Conservation (phyloP, 1,140 invertebrate genomes). For the Himalopsyche phryganea region DNA sequence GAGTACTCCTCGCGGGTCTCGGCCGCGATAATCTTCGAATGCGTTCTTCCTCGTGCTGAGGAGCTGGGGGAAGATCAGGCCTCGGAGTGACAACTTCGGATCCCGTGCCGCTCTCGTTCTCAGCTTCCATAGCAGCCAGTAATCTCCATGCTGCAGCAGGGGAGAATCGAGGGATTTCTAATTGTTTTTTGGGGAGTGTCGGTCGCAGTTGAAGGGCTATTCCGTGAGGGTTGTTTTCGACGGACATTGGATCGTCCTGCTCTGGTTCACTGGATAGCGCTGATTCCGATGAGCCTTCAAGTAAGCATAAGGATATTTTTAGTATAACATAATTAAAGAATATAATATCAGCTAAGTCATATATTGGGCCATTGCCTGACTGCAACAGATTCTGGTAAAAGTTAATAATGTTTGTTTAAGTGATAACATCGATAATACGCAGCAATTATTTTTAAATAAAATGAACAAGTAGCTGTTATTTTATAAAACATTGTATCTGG, state of each 20-base stretch:
- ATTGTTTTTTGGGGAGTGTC: constrained; percentile 71
- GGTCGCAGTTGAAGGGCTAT: constrained; percentile 71
- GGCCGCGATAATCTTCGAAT: constrained; percentile 34
- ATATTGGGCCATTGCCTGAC: too few relatives aligned
- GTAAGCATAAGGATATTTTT: too few relatives aligned
- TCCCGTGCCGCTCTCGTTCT: constrained; percentile 22
- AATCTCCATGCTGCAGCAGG: constrained; percentile 78
- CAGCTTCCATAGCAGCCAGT: constrained; percentile 51
- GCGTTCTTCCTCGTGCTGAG: constrained; percentile 42
- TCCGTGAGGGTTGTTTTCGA: constrained; percentile 50
- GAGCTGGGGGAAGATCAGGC: constrained; percentile 42
- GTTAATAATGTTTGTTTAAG: too few relatives aligned
- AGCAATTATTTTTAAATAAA: too few relatives aligned
- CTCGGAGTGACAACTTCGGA: constrained; percentile 7
- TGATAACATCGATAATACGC: too few relatives aligned
- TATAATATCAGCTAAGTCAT: too few relatives aligned
- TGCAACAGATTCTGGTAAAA: too few relatives aligned
- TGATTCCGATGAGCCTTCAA: constrained; percentile 52
- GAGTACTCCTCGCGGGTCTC: constrained; percentile 29
- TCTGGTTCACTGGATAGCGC: constrained; percentile 53
- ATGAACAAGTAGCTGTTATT: too few relatives aligned
- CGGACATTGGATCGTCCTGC: constrained; percentile 38
- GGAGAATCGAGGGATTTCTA: constrained; percentile 73
- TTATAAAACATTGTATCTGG: too few relatives aligned
- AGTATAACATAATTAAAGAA: too few relatives aligned